Evolutionary conservation across 2,113 vertebrate genomes (phyloP).

Genomic region (Lepus europaeus): DNA sequence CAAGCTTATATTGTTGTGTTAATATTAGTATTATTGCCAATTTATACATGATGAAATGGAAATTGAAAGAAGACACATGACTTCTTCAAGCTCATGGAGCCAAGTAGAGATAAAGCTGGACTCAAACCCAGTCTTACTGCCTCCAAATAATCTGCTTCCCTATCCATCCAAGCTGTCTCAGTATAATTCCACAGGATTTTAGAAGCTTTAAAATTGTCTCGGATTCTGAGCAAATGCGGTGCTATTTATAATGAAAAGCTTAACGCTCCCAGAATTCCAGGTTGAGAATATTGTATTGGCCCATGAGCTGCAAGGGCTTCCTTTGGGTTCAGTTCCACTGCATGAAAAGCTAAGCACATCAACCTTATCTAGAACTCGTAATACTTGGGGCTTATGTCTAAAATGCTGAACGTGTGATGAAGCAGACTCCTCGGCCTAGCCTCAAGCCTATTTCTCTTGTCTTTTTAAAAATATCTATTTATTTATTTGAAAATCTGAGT

Average conservation of each 20-base stretch:
- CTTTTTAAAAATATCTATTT: too few species aligned
- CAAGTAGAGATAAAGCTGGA: not conserved
- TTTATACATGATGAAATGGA: slow-evolving; percentile 8
- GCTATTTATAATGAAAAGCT: not conserved
- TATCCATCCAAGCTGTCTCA: not conserved
- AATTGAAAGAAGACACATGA: not conserved
- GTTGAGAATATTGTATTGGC: not conserved
- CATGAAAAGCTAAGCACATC: not conserved
- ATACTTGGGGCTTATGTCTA: not conserved
- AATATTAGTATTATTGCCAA: not conserved
- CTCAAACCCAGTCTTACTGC: not conserved
- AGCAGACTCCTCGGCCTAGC: not conserved
- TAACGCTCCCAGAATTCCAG: not conserved
- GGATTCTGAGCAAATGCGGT: not conserved
- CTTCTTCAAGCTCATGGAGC: not conserved
- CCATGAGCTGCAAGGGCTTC: not conserved
- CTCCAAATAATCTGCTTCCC: not conserved
- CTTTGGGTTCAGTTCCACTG: not conserved
- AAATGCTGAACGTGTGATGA: not conserved
- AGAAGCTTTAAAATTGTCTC: not conserved
- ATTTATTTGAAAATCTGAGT: too few species aligned
- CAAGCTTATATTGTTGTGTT: not conserved
- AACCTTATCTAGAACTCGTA: not conserved
- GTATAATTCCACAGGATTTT: not conserved
- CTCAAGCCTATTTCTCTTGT: too few species aligned